Base-by-base conservation (phyloP, 2,888 invertebrate species). In the Euplexia lucipara region DNA sequence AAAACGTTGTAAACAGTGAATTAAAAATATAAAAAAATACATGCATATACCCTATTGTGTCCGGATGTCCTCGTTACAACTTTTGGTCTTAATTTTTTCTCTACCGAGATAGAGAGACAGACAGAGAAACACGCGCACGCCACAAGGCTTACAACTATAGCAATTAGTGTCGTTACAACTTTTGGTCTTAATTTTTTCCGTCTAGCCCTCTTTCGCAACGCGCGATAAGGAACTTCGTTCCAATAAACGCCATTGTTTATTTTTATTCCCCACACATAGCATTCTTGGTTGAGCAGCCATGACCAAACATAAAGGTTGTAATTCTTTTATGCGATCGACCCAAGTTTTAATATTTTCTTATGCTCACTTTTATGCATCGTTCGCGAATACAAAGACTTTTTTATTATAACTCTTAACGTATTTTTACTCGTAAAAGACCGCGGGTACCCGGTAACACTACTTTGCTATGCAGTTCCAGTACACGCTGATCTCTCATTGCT, bases 301-400 rank as follows among this genome's bases (percentile, higher is more conserved):
- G 26, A 10, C 42, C 60, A 51, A 34, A 54, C 59, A 53, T 80
- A 81, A 81, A 78, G 63, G 26, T 3, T 12, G 57, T 61, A 61
- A 69, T 78, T 76, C 76, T 48, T 81, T 81, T 81, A 78, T 70
- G 70, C 77, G 68, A 51, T 59, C 77, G 62, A 9, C 60, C 51
- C 32, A 67, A 75, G 44, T 81, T 77, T 77, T 79, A 73, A 81
- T 81, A 81, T 75, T 81, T 72, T 77, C 75, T 73, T 66, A 70
- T 63, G 53, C 51, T 63, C 64, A 37, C 53, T 79, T 81, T 81
- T 81, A 79, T 72, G 70, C 70, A 76, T 62, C 79, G 65, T 81
- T 81, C 60, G 80, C 70, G 71, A 77, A 70, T 66, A 80, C 81
- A 81, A 81, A 75, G 68, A 53, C 44, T 59, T 81, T n/a, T 81